Base-by-base conservation (phyloP, 2,888 invertebrate species). In the Pterobdella sp. region DNA sequence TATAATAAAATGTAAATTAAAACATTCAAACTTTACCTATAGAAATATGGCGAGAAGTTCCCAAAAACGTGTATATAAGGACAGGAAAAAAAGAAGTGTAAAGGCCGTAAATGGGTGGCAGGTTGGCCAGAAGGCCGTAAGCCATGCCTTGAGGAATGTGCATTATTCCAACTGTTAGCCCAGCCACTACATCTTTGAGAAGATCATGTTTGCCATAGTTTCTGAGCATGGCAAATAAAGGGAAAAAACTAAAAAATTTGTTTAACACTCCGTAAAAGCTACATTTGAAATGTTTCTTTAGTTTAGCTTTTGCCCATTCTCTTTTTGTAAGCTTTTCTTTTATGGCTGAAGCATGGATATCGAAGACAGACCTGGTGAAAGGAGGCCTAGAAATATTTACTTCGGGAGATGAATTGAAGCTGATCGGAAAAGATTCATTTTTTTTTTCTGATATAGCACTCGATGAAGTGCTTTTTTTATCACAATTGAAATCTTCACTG, bases 31-130 rank as follows among this genome's bases (percentile, higher is more conserved):
- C 18, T 18, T 42, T 26, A 89, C 91, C 94, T 87, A 94, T 90
- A 1, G 94, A 94, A 56, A 92, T 88, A 81, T 95, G 94, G 71
- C 89, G 88, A 0, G 94, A 93, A 0, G 93, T 93, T 71, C 94
- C 94, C 78, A 94, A 88, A 76, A 93, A 83, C 77, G 90, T 88
- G 83, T 95, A 94, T 26, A 93, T 84, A 7, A 94, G 85, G 0
- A 92, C 91, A 0, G 94, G 93, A 84, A 94, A 93, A 85, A 94
- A 93, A 0, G 93, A 94, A 88, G 92, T 92, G 83, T 93, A 93
- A 49, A 88, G 84, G 10, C 88, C 88, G 78, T 82, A 84, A 31
- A 86, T 84, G 1, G 87, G 85, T 1, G 83, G 82, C 3, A 86
- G 79, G 1, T 82, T 82, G 1, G 86, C 85, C 77, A 87, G 79